phyloP scores from a whole-genome alignment of 1,140 invertebrate genomes.

The Bombus confusus region DNA sequence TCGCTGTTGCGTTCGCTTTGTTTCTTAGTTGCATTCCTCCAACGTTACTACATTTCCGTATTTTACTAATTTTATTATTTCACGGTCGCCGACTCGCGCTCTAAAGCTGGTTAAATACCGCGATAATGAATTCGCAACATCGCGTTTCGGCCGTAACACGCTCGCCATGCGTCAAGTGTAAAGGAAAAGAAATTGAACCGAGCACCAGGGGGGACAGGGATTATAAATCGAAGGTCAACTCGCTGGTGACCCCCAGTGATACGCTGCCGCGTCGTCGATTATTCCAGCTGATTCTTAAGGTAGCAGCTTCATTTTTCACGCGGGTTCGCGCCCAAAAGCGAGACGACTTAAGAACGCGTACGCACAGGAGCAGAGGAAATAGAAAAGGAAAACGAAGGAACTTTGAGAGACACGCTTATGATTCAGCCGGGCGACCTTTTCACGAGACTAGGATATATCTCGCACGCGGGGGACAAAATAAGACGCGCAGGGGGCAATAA shows the following conservation, averaged over 20 bases:
- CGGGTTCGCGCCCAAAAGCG: background rate
- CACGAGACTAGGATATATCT: background rate
- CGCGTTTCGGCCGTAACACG: background rate
- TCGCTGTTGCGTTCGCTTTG: too few species aligned
- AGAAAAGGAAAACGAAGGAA: background rate
- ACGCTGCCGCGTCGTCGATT: slow-evolving; percentile 31
- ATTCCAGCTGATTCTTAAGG: slow-evolving; percentile 38
- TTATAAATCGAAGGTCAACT: slow-evolving; percentile 56
- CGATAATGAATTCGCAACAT: slow-evolving; percentile 15
- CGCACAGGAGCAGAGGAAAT: background rate
- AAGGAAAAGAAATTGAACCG: slow-evolving; percentile 39
- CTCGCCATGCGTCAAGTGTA: slow-evolving; percentile 13
- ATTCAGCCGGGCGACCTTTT: slow-evolving; percentile 5
- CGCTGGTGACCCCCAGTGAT: slow-evolving; percentile 25
- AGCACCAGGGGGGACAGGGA: slow-evolving; percentile 35
- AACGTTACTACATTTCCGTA: too few species aligned
- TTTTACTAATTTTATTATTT: too few species aligned
- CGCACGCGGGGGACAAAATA: background rate
- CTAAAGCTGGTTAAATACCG: background rate
- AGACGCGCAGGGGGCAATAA: too few species aligned
- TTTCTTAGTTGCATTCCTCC: too few species aligned
- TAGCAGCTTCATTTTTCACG: slow-evolving; percentile 48
- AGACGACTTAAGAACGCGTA: background rate
- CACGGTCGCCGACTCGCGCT: accelerated
- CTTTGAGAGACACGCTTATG: background rate